phyloP scores from a whole-genome alignment of 2,888 invertebrate species.

The Cyrtodaria siliqua region DNA sequence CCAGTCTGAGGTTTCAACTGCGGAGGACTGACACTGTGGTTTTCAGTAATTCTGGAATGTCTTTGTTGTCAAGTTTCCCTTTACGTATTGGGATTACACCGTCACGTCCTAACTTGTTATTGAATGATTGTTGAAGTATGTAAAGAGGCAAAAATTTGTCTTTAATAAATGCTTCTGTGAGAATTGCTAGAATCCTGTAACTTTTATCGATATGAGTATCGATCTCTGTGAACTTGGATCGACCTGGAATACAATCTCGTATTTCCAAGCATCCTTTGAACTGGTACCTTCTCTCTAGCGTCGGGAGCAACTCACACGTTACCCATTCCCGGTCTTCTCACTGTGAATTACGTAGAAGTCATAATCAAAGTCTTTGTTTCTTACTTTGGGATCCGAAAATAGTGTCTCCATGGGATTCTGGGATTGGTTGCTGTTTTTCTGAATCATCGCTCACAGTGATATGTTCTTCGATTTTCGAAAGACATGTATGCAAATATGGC shows the following conservation, averaged over 20 bases:
- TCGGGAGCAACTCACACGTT: not conserved
- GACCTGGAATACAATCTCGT: not conserved
- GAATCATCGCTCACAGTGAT: not conserved
- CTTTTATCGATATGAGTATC: not conserved
- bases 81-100: no score
- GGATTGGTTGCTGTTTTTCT: not conserved
- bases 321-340: slow-evolving; percentile 6
- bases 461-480: not conserved
- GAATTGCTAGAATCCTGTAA: not conserved
- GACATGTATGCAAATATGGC: no score
- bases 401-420: no score
- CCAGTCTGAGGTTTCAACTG: no score
- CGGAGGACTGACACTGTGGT: no score
- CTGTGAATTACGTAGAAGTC: slow-evolving; percentile 20
- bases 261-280: not conserved
- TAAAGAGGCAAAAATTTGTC: not conserved
- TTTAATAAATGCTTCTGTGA: not conserved
- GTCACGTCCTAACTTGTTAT: no score
- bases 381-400: not conserved
- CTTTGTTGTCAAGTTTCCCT: no score
- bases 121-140: no score
- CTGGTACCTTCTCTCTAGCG: not conserved
- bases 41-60: no score
- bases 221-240: not conserved
- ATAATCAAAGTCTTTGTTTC: slow-evolving; percentile 5